Evolutionary conservation across 2,888 invertebrate genomes (phyloP).

Genomic region (Mycalesis mineus): DNA sequence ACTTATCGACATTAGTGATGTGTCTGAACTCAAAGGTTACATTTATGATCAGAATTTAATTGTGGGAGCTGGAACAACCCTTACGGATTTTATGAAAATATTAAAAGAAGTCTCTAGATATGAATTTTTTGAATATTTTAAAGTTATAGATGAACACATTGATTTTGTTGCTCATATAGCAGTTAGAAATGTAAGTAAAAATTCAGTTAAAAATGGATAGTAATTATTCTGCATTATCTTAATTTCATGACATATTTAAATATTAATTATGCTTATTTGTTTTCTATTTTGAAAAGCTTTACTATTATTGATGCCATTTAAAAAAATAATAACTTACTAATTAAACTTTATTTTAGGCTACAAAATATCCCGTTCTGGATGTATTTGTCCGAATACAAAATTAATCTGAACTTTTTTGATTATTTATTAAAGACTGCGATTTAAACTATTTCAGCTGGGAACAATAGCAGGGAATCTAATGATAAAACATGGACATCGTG

Average conservation of each 20-base stretch:
- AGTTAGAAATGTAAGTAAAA: conserved; percentile 57
- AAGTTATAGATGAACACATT: conserved; percentile 76
- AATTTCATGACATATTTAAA: no score
- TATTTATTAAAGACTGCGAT: no score
- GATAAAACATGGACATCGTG: conserved; percentile 78
- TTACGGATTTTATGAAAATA: conserved; percentile 66
- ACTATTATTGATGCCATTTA: no score
- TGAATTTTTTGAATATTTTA: conserved; percentile 73
- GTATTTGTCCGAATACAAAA: no score
- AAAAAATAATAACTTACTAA: no score
- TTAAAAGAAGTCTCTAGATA: conserved; percentile 43
- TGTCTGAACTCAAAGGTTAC: conserved; percentile 75
- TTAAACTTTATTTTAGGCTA: no score
- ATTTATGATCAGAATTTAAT: conserved; percentile 55
- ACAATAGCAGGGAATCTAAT: conserved; percentile 83
- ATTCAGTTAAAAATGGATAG: background rate
- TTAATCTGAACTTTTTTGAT: no score
- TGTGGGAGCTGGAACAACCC: conserved; percentile 74
- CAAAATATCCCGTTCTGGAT: no score
- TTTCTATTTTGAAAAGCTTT: no score
- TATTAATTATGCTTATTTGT: no score
- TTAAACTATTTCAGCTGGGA: conserved; percentile 65
- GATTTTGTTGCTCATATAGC: conserved; percentile 81
- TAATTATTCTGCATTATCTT: no score
- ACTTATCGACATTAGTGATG: conserved; percentile 80